These are phyloP conservation scores for Gonocerus acuteangulatus DNA, from an alignment of 2,888 invertebrate genomes.

Conservation along the genomic window DNA sequence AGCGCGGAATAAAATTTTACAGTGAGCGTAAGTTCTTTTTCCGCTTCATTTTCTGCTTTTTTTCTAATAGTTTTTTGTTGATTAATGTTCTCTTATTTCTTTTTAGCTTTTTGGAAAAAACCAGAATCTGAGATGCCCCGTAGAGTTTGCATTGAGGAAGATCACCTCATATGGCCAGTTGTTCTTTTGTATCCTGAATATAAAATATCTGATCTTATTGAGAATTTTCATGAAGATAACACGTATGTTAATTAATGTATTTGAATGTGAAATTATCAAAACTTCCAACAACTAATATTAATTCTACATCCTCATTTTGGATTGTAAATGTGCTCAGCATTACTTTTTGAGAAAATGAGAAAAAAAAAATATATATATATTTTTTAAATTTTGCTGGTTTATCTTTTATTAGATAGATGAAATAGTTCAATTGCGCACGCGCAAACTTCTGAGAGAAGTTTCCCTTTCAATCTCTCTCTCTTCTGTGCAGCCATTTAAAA, in stretches of 20 bases:
- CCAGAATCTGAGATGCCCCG: neutral
- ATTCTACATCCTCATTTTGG: neutral
- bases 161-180: constrained; percentile 73
- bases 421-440: too few species aligned
- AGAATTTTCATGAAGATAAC: constrained; percentile 66
- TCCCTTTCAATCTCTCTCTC: too few species aligned
- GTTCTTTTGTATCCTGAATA: constrained; percentile 83
- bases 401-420: too few species aligned
- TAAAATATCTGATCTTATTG: constrained; percentile 77
- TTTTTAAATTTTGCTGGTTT: too few species aligned
- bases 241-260: constrained; percentile 45
- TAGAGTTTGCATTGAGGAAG: constrained; percentile 54
- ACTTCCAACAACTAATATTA: constrained; percentile 14
- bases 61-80: neutral
- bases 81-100: neutral
- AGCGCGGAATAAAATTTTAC: constrained; percentile 44
- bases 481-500: too few species aligned
- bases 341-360: too few species aligned
- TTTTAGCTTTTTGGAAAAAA: constrained; percentile 6
- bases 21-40: constrained; percentile 39
- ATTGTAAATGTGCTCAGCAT: too few species aligned
- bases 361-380: too few species aligned
- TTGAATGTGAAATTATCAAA: constrained; percentile 2
- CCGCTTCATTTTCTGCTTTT: neutral
- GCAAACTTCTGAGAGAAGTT: too few species aligned